Conservation (phyloP, 2,797 vertebrate species). For the Natrix natrix region DNA sequence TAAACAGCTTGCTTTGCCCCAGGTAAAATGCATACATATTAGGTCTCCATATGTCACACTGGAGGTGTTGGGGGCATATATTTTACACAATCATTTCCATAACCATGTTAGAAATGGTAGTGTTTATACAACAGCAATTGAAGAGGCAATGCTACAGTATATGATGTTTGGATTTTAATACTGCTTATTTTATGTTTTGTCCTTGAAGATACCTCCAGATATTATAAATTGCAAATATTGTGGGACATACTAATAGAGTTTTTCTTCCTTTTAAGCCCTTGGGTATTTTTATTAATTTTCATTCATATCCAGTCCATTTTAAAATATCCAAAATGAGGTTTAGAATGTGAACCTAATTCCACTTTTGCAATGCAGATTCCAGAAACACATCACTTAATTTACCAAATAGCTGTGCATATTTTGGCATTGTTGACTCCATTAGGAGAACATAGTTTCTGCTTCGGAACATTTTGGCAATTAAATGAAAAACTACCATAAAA, state of each 20-base stretch:
- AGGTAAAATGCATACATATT: background rate
- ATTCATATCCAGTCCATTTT: background rate
- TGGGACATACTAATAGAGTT: background rate
- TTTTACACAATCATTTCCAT: slow-evolving; percentile 19
- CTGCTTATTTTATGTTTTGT: background rate
- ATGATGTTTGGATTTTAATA: background rate
- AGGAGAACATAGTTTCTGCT: background rate
- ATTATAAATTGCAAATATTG: background rate
- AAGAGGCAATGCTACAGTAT: background rate
- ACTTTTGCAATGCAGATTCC: slow-evolving; percentile 12
- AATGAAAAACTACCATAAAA: background rate
- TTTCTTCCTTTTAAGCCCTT: background rate
- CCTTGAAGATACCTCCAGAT: background rate
- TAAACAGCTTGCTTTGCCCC: slow-evolving; percentile 36
- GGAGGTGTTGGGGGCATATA: background rate
- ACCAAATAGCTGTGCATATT: background rate
- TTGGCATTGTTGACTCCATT: background rate
- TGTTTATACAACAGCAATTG: slow-evolving; percentile 14
- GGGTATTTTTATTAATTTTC: background rate
- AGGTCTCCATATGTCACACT: slow-evolving; percentile 24
- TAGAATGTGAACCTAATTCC: background rate
- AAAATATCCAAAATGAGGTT: background rate
- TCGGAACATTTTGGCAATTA: background rate
- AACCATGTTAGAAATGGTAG: slow-evolving; percentile 17
- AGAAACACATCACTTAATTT: slow-evolving; percentile 6